Percentiles rank a stretch among this genome's conserved stretches.
Evolutionary conservation across 2,888 invertebrate species (phyloP).

Genomic region (Gastrophysa polygoni): DNA sequence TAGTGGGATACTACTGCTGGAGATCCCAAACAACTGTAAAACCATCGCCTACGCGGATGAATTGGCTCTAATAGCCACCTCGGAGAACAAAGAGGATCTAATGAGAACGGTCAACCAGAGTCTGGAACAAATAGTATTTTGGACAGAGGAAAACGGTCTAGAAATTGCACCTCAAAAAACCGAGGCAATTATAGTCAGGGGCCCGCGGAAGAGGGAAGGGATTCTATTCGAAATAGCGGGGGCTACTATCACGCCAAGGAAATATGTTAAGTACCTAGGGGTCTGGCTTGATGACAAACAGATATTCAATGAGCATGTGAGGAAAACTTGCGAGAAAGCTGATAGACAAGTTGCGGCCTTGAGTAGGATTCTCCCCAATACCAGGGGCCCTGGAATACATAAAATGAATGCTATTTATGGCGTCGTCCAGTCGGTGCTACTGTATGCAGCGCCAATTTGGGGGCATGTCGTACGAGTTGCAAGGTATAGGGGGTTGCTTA

Average conservation of each 20-base stretch:
- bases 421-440: conserved; percentile 14
- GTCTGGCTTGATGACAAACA: conserved; percentile 15
- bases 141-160: conserved; percentile 20
- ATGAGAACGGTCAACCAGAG: background rate
- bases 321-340: background rate
- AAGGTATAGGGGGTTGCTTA: conserved; percentile 10
- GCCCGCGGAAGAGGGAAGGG: conserved; percentile 14
- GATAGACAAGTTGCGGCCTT: conserved; percentile 1
- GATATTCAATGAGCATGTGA: background rate
- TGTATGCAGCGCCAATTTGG: conserved; percentile 28
- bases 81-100: conserved; percentile 8
- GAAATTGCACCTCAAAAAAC: conserved; percentile 19
- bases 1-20: conserved; percentile 5
- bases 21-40: background rate
- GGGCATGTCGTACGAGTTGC: conserved; percentile 4
- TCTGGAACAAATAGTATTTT: background rate
- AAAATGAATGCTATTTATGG: conserved; percentile 14
- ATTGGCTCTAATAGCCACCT: background rate
- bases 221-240: background rate
- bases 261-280: conserved; percentile 18
- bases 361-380: conserved; percentile 17
- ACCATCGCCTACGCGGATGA: background rate
- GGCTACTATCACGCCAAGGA: background rate
- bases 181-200: conserved; percentile 20
- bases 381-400: conserved; percentile 7